These are phyloP conservation scores for Epinephelus awoara DNA, from an alignment of 2,797 vertebrate species.

Conservation along the genomic window DNA sequence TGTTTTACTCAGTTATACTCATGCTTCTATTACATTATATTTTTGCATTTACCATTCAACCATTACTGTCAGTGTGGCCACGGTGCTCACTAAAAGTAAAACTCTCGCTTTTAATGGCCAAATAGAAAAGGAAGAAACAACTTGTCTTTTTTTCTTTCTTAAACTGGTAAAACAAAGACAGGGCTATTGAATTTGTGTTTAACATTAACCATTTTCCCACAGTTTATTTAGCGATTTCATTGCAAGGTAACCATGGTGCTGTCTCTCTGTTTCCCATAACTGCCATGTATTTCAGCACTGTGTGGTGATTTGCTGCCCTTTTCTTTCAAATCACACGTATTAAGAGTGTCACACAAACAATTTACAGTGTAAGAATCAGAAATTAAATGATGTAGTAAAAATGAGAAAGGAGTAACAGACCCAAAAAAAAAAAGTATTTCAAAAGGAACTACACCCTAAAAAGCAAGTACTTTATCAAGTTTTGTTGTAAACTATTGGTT, in stretches of 20 bases:
- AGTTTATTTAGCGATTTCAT: neutral
- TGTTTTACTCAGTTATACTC: neutral
- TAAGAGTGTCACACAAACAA: slow-evolving; percentile 73
- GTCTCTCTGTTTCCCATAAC: slow-evolving; percentile 30
- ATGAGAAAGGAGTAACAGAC: slow-evolving; percentile 69
- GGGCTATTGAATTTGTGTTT: neutral
- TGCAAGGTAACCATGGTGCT: neutral
- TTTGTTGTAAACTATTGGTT: slow-evolving; percentile 80
- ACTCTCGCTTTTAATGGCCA: neutral
- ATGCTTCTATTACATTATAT: slow-evolving; percentile 1
- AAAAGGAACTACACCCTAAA: slow-evolving; percentile 70
- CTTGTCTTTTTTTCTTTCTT: neutral
- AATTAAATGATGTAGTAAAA: slow-evolving; percentile 77
- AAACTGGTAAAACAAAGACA: slow-evolving; percentile 1
- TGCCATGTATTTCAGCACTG: slow-evolving; percentile 74
- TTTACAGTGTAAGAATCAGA: slow-evolving; percentile 82
- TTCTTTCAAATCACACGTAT: slow-evolving; percentile 56
- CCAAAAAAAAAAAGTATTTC: slow-evolving; percentile 52
- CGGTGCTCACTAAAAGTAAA: neutral
- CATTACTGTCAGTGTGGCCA: slow-evolving; percentile 3
- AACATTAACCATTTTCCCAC: neutral
- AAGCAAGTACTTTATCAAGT: slow-evolving; percentile 76
- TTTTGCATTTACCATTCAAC: neutral
- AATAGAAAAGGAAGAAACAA: neutral
- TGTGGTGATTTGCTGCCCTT: slow-evolving; percentile 60